Percentiles rank a stretch among this genome's conserved stretches.
phyloP scores from a whole-genome alignment of 2,113 vertebrate genomes.

The Chunga burmeisteri region DNA sequence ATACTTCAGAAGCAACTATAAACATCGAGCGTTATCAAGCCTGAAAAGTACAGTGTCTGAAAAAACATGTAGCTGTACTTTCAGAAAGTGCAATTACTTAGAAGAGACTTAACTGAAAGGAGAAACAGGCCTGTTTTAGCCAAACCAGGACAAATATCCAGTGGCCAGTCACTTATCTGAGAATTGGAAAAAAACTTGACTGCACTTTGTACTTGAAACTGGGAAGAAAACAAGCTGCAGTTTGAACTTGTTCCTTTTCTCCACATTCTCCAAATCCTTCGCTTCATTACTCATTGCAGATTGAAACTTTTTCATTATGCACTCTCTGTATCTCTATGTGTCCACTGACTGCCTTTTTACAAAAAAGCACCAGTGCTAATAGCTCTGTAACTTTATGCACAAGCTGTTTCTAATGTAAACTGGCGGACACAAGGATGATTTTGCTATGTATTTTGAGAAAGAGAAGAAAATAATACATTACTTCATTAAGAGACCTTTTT shows the following conservation, averaged over 20 bases:
- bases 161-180: background rate
- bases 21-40: too few species aligned
- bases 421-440: background rate
- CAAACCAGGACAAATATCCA: background rate
- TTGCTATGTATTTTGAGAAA: background rate
- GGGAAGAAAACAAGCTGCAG: background rate
- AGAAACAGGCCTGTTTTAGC: too few species aligned
- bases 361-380: background rate
- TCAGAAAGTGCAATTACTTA: too few species aligned
- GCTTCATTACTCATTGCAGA: background rate
- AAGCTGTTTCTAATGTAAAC: background rate
- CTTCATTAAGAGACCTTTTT: background rate
- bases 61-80: too few species aligned
- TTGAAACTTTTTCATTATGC: background rate
- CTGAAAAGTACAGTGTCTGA: too few species aligned
- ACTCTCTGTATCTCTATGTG: background rate
- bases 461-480: background rate
- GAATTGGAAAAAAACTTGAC: background rate
- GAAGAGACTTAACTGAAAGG: too few species aligned
- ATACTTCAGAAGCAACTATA: too few species aligned
- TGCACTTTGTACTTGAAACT: background rate
- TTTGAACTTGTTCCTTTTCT: background rate
- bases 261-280: background rate
- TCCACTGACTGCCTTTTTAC: background rate
- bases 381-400: background rate